These are phyloP conservation scores for Dromas ardeola DNA, from an alignment of 2,113 vertebrate genomes.

Conservation along the genomic window DNA sequence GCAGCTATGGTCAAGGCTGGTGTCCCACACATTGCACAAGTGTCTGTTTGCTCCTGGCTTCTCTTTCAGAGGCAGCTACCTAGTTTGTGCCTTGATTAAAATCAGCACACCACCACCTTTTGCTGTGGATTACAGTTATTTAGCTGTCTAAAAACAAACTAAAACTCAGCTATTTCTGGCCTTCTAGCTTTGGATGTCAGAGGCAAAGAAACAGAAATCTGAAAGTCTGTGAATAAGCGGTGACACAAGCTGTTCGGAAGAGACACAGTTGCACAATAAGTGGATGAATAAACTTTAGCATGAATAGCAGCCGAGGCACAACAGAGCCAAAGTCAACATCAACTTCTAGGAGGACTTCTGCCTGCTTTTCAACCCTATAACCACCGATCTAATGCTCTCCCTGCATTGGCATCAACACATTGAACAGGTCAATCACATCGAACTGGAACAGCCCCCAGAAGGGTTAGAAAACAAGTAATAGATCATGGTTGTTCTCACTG, in stretches of 20 bases:
- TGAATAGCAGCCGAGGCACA: neutral
- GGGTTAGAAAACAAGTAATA: neutral
- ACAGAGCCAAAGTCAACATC: neutral
- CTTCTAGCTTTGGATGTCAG: neutral
- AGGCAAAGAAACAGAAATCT: neutral
- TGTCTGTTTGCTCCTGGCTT: neutral
- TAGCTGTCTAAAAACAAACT: neutral
- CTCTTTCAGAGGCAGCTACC: neutral
- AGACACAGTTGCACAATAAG: neutral
- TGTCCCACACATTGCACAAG: neutral
- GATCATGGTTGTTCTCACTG: neutral
- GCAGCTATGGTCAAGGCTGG: neutral
- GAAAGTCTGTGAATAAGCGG: neutral
- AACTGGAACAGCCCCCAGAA: neutral
- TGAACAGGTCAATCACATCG: constrained; percentile 1
- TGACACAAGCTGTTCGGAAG: neutral
- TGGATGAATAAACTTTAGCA: neutral
- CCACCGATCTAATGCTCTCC: neutral
- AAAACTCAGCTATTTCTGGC: neutral
- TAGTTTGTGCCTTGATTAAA: neutral
- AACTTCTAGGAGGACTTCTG: neutral
- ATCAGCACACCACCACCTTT: neutral
- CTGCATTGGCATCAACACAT: neutral
- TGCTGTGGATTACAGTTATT: neutral
- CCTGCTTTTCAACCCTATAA: neutral